Evolutionary conservation across 2,888 invertebrate species (phyloP), one percentile per base, ranked within the genome.

Genomic region (Rhogogaster chlorosoma): DNA sequence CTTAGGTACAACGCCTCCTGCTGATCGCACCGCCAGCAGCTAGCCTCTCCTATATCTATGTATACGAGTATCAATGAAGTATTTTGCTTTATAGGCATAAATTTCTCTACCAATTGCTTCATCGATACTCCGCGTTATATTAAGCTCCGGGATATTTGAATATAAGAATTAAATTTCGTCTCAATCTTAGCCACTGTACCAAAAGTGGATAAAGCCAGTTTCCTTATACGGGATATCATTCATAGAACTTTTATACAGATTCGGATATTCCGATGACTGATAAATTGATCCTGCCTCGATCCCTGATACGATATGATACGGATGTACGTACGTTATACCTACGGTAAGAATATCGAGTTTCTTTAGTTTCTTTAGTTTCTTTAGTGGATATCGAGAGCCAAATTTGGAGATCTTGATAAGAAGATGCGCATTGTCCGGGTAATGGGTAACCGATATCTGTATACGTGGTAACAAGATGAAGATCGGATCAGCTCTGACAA

Each of bases 401-500:
- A 80, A 80, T 38, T n/a, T 29, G 80, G 80, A 80, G 32, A 80
- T 80, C 80, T 80, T 80, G 80, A 80, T 80, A 80, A 10, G 10
- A 22, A 10, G 15, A 49, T 12, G 36, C 29, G 22, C 15, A 80
- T 61, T 80, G 80, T 61, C 38, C 80, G 36, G n/a, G 80, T 80
- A 80, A 80, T 80, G 38, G 80, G 80, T 80, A 80, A 80, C 80
- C 80, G 80, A 80, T 80, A 80, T 80, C 38, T 53, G 36, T 36
- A 61, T 61, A 80, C 80, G 29, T 36, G 57, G 80, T 49, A 53
- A 73, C 73, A 77, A 26, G 77, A 32, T 9, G 36, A 26, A 61
- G 80, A 61, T 80, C 6, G 22, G 57, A 80, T 80, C 57, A 80
- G 57, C 38, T 57, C 5, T 57, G 70, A 83, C 67, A 29, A 83